Evolutionary conservation across 2,888 invertebrate species (phyloP), one percentile per base, ranked within the genome.

Genomic region (Cephus rjabovi): DNA sequence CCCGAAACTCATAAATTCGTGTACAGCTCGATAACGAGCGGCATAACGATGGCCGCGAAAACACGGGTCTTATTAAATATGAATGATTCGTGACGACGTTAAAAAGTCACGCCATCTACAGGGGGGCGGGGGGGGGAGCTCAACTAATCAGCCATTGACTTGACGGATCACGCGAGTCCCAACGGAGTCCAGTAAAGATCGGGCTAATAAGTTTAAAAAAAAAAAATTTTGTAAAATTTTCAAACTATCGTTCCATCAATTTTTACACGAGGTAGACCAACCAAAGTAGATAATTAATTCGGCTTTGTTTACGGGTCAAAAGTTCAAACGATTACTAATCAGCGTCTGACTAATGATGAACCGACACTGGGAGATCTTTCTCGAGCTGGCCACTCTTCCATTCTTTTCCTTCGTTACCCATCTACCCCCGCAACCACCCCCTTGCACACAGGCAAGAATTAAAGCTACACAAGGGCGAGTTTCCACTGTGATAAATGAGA

Each of bases 401-500:
- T 75, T 75, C 68, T 33, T 68, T 31, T 40, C 15, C 74, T 74
- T 23, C 23, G 23, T 23, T 56, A 23, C 23, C 56, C 56, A 9
- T 56, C 56, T 0, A 6, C 15, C 40, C 40, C 40, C 40, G 1
- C 15, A 15, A 1, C 56, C 56, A 23, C 9, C 56, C 9, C 56
- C 56, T 56, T 56, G 9, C 23, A 23, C 56, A 56, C 23, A 2
- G 56, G 9, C 2, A 56, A 56, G 23, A 56, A 56, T 56, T 23
- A 2, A 23, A 23, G 23, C 23, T 9, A 2, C 15, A 1, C 1
- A 23, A 56, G 56, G 56, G 9, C 9, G 31, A 71, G 31, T 71
- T 71, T 33, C 12, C 31, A 71, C 75, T 68, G 79, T 84, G 81
- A 84, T 83, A 81, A 83, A 84, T 84, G 80, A 79, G 77, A 81